Evolutionary conservation across 1,140 invertebrate species (phyloP).

Genomic region (Agrypnia vestita): DNA sequence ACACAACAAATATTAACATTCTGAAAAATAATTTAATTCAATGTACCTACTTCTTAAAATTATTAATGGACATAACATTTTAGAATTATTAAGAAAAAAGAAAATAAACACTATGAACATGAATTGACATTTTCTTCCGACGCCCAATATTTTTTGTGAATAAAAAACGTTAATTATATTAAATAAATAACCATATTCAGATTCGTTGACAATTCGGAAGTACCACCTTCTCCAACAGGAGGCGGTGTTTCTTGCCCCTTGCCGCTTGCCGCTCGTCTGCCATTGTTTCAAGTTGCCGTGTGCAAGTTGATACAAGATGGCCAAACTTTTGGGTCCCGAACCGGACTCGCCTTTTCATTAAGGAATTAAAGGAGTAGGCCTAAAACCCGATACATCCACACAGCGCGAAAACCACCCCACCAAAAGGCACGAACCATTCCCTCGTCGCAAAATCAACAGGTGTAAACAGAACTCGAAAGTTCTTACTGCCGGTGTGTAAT

Average conservation of each 20-base stretch:
- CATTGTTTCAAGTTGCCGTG: constrained; percentile 57
- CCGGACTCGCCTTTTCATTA: constrained; percentile 56
- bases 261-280: constrained; percentile 24
- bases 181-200: no score
- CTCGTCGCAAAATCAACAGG: background rate
- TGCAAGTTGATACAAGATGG: constrained; percentile 60
- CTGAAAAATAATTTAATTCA: no score
- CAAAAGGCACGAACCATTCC: constrained; percentile 2
- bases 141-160: no score
- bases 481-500: background rate
- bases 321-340: constrained; percentile 57
- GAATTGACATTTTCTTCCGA: no score
- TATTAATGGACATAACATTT: no score
- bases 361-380: constrained; percentile 32
- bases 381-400: background rate
- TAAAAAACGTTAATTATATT: no score
- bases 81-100: no score
- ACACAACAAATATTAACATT: no score
- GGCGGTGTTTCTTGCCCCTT: constrained; percentile 15
- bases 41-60: no score
- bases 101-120: no score
- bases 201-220: background rate
- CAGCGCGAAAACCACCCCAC: background rate
- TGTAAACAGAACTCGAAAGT: background rate
- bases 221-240: constrained; percentile 12